phyloP scores from a whole-genome alignment of 2,888 invertebrate genomes.

The Brachypalpus laphriformis region DNA sequence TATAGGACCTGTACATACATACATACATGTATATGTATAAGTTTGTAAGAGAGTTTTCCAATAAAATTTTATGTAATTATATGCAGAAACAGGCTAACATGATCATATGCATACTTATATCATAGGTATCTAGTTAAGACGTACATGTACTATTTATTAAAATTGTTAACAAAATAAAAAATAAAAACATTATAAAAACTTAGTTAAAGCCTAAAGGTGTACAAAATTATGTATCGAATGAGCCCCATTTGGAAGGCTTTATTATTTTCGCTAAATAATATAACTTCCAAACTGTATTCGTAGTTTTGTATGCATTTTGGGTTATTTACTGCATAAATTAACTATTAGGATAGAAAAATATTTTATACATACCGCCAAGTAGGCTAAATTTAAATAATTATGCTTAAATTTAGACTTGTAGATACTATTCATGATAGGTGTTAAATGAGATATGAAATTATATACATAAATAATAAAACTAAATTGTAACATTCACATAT shows the following conservation, averaged over 20 bases:
- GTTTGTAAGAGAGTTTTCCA: background rate
- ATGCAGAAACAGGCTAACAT: background rate
- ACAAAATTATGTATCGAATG: constrained; percentile 66
- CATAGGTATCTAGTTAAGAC: background rate
- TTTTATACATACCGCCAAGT: constrained; percentile 68
- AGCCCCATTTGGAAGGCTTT: constrained; percentile 69
- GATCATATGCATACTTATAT: background rate
- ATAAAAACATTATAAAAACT: background rate
- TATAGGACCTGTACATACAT: constrained; percentile 24
- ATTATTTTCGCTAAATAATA: constrained; percentile 40
- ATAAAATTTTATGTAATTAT: background rate
- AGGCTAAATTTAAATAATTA: constrained; percentile 16
- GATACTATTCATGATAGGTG: background rate
- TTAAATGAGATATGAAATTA: constrained; percentile 7
- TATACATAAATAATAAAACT: background rate
- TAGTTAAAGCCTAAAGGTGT: constrained; percentile 45
- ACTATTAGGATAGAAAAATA: constrained; percentile 48
- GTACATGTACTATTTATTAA: background rate
- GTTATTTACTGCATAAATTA: constrained; percentile 1
- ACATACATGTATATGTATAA: background rate
- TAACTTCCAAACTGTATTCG: constrained; percentile 62
- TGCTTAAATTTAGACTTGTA: constrained; percentile 31
- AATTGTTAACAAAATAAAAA: background rate
- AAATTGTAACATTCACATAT: constrained; percentile 11
- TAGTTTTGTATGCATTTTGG: constrained; percentile 69